Evolutionary conservation across 2,888 invertebrate genomes (phyloP), one percentile per base, ranked within the genome.

Genomic region (Xestoiulus laeticollis): DNA sequence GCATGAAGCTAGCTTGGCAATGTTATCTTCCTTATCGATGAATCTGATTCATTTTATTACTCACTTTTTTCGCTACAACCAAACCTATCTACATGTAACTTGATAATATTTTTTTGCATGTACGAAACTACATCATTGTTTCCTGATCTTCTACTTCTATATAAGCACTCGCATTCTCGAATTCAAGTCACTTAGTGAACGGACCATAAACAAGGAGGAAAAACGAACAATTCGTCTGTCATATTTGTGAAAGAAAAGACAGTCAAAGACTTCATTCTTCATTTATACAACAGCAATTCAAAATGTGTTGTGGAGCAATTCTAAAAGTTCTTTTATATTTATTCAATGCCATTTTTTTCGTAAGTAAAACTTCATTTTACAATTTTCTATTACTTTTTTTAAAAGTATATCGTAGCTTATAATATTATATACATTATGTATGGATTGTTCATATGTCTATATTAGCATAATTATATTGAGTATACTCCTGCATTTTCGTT

Each of bases 241-340:
- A n/a, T 59, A 59, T 48, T 48, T 48, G 4, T 16, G 59, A 6
- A 68, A 6, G 68, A 8, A 59, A 68, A 26, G 68, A 22, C 22
- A n/a, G 8, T 59, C 22, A 6, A 22, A 10, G 4, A 48, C 48
- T 59, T 68, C 26, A 26, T 68, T 26, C 26, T 12, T 26, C 26
- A 26, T 68, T 26, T 22, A 59, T 22, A 59, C 59, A 22, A 22
- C 59, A 59, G 26, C 1, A 68, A 68, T 12, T 68, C 68, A 68
- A 68, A 8, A 68, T 68, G 68, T 68, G 68, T 68, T 68, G 68
- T 26, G 68, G 68, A 68, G 68, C 68, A 68, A 68, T 68, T 68
- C 12, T 68, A 26, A 68, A 68, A 68, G 68, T 68, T 26, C 68
- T 68, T 26, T 68, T 68, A 68, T 68, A 68, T 2, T 12, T 26